Evolutionary conservation across 2,797 vertebrate species (phyloP), one percentile per base, ranked within the genome.

Genomic region (Silurus lanzhouensis): DNA sequence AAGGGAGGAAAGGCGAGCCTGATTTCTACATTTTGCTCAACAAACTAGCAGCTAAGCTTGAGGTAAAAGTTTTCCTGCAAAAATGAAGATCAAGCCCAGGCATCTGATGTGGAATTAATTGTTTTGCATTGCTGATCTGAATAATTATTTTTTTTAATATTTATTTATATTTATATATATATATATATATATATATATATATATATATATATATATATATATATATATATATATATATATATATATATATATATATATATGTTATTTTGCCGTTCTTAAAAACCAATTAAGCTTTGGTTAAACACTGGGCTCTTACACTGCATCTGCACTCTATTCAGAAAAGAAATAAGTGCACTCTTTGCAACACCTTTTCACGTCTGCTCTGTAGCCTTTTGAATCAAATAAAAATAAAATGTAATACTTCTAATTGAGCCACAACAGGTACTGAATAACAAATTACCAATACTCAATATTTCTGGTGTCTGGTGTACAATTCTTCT

Each of bases 81-180:
- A 96, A 97, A 97, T 97, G 96, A 96, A 98, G 96, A 97, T 94
- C 96, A 94, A 97, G 98, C 95, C 96, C 96, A 96, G 97, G 96
- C 96, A 93, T 94, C 94, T 95, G 92, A 94, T 92, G 95, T 90
- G 82, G 74, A 84, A 86, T 88, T 80, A 48, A 82, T 86, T 71
- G 83, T 84, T 88, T 64, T 61, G 44, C 66, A 81, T 66, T 31
- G 19, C 9, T 6, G 61, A 52, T 64, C 17, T 46, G 1, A 10
- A 13, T 38, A 31, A 31, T 31, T 31, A 31, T 31, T 31, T 52
- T 27, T n/a, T n/a, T n/a, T n/a, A n/a, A n/a, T n/a, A n/a, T n/a
- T n/a, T n/a, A n/a, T n/a, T n/a, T n/a, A n/a, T 27, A 27, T 27
- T 27, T 27, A 27, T 27, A 27, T 27, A 27, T 48, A 7, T 52